phyloP scores from a whole-genome alignment of 2,113 vertebrate genomes.

The Myxocyprinus asiaticus region DNA sequence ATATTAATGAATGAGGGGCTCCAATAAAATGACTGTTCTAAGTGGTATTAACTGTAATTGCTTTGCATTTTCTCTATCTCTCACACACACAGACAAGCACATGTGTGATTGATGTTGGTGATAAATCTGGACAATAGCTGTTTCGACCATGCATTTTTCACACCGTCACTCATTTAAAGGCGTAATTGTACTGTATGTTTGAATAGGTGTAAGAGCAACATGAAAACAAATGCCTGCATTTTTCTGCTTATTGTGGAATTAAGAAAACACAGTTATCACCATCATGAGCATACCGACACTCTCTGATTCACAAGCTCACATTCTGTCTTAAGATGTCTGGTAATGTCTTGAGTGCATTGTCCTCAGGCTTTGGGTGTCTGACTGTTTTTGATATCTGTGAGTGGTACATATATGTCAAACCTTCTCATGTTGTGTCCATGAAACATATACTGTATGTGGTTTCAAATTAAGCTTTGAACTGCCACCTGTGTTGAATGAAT shows the following conservation, averaged over 20 bases:
- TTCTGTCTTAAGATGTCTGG: background rate
- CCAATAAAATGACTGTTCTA: background rate
- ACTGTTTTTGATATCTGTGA: constrained; percentile 19
- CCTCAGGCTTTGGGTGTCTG: background rate
- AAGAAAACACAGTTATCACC: background rate
- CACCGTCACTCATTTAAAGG: background rate
- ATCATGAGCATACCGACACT: background rate
- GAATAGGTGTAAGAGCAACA: background rate
- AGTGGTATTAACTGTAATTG: constrained; percentile 13
- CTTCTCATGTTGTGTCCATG: background rate
- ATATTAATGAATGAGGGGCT: constrained; percentile 6
- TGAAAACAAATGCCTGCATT: background rate
- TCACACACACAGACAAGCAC: constrained; percentile 8
- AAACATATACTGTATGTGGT: background rate
- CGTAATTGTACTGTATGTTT: background rate
- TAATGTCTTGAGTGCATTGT: constrained; percentile 25
- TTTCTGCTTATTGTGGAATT: background rate
- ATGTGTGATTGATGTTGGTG: background rate
- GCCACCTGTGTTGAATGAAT: background rate
- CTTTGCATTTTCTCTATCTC: background rate
- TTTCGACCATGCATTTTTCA: background rate
- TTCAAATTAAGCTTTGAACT: background rate
- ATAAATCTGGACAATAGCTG: background rate
- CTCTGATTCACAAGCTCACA: background rate
- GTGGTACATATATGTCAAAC: constrained; percentile 23